Evolutionary conservation across 2,888 invertebrate genomes (phyloP), one percentile per base, ranked within the genome.

Genomic region (Thereva unica): DNA sequence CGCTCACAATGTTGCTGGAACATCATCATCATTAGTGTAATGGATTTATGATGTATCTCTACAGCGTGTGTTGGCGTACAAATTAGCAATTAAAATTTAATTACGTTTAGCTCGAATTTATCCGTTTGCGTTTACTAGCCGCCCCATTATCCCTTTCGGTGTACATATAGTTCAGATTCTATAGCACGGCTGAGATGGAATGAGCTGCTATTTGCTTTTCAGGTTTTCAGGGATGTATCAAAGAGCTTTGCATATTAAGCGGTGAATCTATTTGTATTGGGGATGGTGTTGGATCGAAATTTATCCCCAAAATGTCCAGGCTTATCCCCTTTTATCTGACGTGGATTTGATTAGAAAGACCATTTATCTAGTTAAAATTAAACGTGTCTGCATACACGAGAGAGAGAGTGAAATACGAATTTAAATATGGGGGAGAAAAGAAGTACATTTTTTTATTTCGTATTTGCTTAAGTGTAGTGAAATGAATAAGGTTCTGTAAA

Each of bases 21-120:
- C 47, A 66, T 67, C 66, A 68, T 68, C 66, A 66, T 67, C 68
- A 68, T 68, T 68, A 68, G 64, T 66, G 67, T 67, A 67, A 68
- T 68, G 68, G 67, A 68, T 68, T 68, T 66, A 68, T 66, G 68
- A 68, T 68, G 68, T 68, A 66, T 61, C 64, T 50, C 47, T 38
- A 50, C 55, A 34, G 53, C 55, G 49, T 50, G 61, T 65, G 44
- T 55, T 37, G 34, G 53, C 37, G 52, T 63, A 66, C 52, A 66
- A 67, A 59, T 67, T 59, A 61, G 64, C 66, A 68, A 63, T 68
- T 66, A 64, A 67, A 64, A 69, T 64, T 69, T 63, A 67, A 67
- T 69, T 64, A 69, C 64, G 54, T 68, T 63, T 23, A 68, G 55
- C 66, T 61, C 41, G 41, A 42, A 63, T 63, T 50, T 63, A 50